Base-by-base conservation (phyloP, 2,113 vertebrate species). In the Hydrolagus affinis region DNA sequence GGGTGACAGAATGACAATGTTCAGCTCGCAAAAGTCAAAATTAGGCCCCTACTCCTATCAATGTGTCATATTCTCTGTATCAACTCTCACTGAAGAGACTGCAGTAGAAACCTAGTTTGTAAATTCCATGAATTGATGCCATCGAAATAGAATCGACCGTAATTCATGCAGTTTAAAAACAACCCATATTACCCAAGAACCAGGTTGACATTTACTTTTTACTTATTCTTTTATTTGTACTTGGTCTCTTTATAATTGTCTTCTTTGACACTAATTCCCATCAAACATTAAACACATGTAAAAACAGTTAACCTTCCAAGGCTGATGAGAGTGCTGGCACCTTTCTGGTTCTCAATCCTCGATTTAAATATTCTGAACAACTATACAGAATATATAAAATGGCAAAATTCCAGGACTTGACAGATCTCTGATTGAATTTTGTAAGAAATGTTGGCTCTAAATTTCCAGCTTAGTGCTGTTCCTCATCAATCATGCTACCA, bases 401-500 rank as follows among this genome's bases (percentile, higher is more conserved):
- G 70, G 70, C 70, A 23, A 72, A 3, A 25, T 25, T 72, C 70
- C 23, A 72, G 23, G 25, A 4, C 23, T 28, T 1, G 21, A 23
- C 23, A 70, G n/a, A 23, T 70, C 21, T 23, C 69, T 70, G 69
- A 70, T 70, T 23, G 23, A 23, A 70, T n/a, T 70, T 7, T 70
- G 11, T 70, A 70, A 70, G 69, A 28, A 72, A 72, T 72, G 23
- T 14, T 72, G 44, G 23, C 25, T 72, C 9, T 30, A 72, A 72
- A 11, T 72, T 72, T 69, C 66, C 66, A 69, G 66, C 11, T 21
- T 21, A 69, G 14, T 25, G 28, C 70, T 72, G 23, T 72, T 12
- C 70, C 10, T 72, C 70, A 72, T 72, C 70, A 72, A 72, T 72
- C 70, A 28, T 72, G 70, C 70, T 72, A 2, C 23, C 70, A 72